Percentiles rank a stretch among this genome's conserved stretches.
Evolutionary conservation across 1,140 invertebrate genomes (phyloP).

Genomic region (Atopsyche davidsoni): DNA sequence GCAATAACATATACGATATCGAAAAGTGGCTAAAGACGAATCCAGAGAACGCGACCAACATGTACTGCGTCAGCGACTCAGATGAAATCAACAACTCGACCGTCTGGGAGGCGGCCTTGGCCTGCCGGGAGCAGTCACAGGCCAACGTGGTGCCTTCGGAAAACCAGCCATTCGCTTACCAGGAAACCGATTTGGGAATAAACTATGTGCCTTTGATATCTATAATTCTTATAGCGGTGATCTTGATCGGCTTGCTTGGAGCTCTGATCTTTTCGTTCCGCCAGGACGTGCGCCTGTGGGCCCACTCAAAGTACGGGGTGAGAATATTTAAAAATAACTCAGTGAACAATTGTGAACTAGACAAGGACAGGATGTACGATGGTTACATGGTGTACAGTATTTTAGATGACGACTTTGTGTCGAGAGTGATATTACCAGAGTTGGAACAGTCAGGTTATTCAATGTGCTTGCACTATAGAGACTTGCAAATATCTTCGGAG

Average conservation of each 20-base stretch:
- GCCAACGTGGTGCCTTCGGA: conserved; percentile 67
- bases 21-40: conserved; percentile 63
- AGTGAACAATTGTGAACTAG: conserved; percentile 59
- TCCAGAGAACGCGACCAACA: conserved; percentile 59
- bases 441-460: conserved; percentile 71
- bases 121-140: conserved; percentile 62
- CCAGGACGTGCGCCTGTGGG: conserved; percentile 68
- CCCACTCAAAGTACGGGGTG: conserved; percentile 67
- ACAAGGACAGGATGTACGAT: conserved; percentile 76
- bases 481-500: conserved; percentile 63
- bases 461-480: conserved; percentile 68
- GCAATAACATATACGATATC: conserved; percentile 54
- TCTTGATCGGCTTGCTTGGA: conserved; percentile 61
- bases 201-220: conserved; percentile 62
- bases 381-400: conserved; percentile 86
- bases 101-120: conserved; percentile 57
- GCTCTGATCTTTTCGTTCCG: conserved; percentile 70
- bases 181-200: conserved; percentile 56
- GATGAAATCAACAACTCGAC: conserved; percentile 59
- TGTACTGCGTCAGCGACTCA: conserved; percentile 55
- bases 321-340: conserved; percentile 70
- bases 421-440: conserved; percentile 69
- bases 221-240: conserved; percentile 65
- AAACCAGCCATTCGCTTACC: conserved; percentile 47
- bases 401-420: conserved; percentile 76